Evolutionary conservation across 2,113 vertebrate species (phyloP).

Genomic region (Synchiropus splendidus): DNA sequence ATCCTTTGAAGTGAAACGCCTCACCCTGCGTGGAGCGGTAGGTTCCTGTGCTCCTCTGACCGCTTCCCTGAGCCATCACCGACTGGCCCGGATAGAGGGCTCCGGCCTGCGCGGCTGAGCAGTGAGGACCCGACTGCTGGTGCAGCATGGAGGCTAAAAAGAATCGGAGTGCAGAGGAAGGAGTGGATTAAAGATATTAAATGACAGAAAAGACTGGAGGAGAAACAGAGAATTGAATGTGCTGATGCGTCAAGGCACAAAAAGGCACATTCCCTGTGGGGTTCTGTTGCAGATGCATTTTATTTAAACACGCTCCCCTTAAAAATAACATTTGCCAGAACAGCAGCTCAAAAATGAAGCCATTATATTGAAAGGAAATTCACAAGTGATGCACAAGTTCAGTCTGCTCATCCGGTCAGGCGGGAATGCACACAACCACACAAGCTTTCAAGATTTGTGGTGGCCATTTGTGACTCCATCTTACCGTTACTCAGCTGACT

Average conservation of each 20-base stretch:
- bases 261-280: conserved; percentile 9
- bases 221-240: conserved; percentile 21
- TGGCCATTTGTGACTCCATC: conserved; percentile 3
- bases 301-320: conserved; percentile 45
- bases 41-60: conserved; percentile 83
- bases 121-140: conserved; percentile 85
- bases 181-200: too few relatives aligned
- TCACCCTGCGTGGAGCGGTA: conserved; percentile 86
- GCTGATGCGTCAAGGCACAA: too few relatives aligned
- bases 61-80: too few relatives aligned
- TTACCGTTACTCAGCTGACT: conserved; percentile 89
- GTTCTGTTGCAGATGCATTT: conserved; percentile 5
- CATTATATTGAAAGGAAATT: too few relatives aligned
- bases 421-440: too few relatives aligned
- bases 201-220: too few relatives aligned
- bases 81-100: conserved; percentile 87
- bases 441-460: too few relatives aligned
- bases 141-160: conserved; percentile 89
- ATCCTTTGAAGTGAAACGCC: too few relatives aligned
- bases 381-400: too few relatives aligned
- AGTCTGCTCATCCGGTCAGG: too few relatives aligned
- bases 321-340: too few relatives aligned
- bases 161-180: conserved; percentile 23
- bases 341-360: too few relatives aligned
- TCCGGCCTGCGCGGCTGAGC: conserved; percentile 77